phyloP scores from a whole-genome alignment of 2,113 vertebrate species.

The Mustelus asterias region DNA sequence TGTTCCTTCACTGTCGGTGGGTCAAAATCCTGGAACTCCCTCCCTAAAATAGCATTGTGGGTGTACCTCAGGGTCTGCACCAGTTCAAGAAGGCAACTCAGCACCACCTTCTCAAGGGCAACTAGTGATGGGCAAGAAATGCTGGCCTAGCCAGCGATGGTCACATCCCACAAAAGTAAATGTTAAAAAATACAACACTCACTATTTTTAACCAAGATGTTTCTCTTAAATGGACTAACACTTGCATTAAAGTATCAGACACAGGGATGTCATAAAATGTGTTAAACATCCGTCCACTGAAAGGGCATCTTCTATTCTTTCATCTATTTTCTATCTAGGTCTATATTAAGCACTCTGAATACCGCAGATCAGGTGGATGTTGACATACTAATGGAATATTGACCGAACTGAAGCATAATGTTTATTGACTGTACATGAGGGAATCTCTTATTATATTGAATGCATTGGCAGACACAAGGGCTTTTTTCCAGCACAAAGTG shows the following conservation, averaged over 20 bases:
- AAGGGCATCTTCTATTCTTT: neutral
- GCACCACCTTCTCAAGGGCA: too few species aligned
- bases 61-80: too few species aligned
- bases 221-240: neutral
- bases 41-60: too few species aligned
- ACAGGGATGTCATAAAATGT: neutral
- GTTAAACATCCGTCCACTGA: neutral
- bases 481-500: neutral
- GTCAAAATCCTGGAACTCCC: too few species aligned
- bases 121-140: too few species aligned
- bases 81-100: too few species aligned
- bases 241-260: neutral
- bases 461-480: neutral
- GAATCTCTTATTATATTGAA: conserved; percentile 14
- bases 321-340: neutral
- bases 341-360: neutral
- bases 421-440: conserved; percentile 9
- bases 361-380: neutral
- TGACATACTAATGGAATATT: conserved; percentile 20
- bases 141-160: too few species aligned
- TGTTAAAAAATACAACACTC: neutral
- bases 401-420: conserved; percentile 4
- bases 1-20: too few species aligned
- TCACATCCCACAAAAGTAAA: too few species aligned
- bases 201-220: neutral